Conservation (phyloP, 2,888 invertebrate species). For the Andricus quercusramuli region DNA sequence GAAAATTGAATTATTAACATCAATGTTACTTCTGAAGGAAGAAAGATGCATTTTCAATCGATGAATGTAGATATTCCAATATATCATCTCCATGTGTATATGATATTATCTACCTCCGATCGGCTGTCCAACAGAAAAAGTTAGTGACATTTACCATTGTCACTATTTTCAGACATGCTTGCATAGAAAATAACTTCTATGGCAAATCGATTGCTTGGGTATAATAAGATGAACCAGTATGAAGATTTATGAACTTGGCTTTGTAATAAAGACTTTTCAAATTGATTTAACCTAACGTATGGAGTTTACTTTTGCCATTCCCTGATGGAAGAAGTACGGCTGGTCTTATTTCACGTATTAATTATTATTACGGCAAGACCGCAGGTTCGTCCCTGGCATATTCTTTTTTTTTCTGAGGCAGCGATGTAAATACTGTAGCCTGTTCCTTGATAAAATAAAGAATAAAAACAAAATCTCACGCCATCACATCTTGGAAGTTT, state of each 20-base stretch:
- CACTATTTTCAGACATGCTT: too few species aligned
- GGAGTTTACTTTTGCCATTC: neutral
- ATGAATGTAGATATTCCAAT: too few species aligned
- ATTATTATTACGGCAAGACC: constrained; percentile 3
- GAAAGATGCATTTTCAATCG: too few species aligned
- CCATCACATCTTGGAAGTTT: constrained; percentile 22
- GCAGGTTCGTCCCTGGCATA: neutral
- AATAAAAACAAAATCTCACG: constrained; percentile 1
- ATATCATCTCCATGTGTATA: too few species aligned
- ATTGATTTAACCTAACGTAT: constrained; percentile 9
- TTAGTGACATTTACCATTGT: too few species aligned
- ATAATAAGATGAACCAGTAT: constrained; percentile 22
- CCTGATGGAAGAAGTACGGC: constrained; percentile 4
- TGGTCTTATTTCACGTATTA: constrained; percentile 20
- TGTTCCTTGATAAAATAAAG: neutral
- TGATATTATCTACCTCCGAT: constrained; percentile 11
- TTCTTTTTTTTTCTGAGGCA: constrained; percentile 13
- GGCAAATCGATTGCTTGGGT: neutral
- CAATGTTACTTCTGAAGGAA: too few species aligned
- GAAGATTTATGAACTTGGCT: constrained; percentile 23
- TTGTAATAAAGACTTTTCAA: constrained; percentile 17
- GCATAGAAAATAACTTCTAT: too few species aligned
- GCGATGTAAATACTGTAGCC: neutral
- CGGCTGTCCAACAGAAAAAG: too few species aligned
- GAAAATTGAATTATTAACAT: too few species aligned